Evolutionary conservation across 2,113 vertebrate genomes (phyloP).

Genomic region (Eurystomus gularis): DNA sequence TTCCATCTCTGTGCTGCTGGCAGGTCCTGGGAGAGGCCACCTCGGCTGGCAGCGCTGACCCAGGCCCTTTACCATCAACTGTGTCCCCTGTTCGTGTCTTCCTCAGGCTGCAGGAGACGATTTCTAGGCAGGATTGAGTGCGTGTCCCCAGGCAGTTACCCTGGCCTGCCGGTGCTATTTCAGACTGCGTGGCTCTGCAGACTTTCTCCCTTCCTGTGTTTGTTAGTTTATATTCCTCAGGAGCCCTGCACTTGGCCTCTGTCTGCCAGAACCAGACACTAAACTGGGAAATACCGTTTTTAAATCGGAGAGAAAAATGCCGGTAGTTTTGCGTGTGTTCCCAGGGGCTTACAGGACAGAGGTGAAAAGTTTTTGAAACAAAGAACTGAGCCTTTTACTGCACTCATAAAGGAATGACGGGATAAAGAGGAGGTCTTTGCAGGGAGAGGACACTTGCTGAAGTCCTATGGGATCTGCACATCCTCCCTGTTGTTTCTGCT

Average conservation of each 20-base stretch:
- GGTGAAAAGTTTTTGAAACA: background rate
- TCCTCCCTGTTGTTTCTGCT: background rate
- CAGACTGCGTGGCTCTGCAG: background rate
- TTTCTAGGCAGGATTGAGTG: background rate
- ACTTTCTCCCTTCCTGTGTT: background rate
- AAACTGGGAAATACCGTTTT: background rate
- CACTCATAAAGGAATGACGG: background rate
- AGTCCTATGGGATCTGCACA: fast-evolving
- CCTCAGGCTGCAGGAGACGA: background rate
- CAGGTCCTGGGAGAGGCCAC: background rate
- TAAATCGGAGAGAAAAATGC: fast-evolving
- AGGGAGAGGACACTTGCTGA: background rate
- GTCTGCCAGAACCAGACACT: background rate
- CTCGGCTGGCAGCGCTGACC: background rate
- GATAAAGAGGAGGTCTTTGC: background rate
- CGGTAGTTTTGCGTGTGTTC: background rate
- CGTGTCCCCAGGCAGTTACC: background rate
- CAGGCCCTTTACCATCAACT: fast-evolving
- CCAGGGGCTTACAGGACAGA: background rate
- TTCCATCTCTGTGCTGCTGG: background rate
- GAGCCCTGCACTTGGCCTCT: background rate
- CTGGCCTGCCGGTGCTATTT: background rate
- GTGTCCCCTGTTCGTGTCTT: background rate
- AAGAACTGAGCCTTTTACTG: background rate
- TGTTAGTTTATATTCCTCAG: background rate